phyloP scores from a whole-genome alignment of 2,888 invertebrate species.

The Drosophila prostipennis region DNA sequence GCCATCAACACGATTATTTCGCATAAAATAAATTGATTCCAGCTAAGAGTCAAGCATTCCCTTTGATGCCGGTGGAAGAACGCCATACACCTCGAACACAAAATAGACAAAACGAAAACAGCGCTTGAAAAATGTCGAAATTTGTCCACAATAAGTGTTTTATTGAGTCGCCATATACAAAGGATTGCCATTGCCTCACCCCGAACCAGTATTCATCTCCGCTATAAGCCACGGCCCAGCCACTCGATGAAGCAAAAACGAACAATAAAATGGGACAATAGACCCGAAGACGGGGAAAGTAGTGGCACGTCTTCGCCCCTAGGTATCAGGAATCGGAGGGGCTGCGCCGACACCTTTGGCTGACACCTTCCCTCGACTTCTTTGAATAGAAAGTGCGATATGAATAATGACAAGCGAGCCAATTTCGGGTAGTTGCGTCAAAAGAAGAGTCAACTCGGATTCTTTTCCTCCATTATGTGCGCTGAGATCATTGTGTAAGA shows the following conservation, averaged over 20 bases:
- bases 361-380: constrained; percentile 70
- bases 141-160: constrained; percentile 82
- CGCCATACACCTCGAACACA: constrained; percentile 30
- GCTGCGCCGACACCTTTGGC: constrained; percentile 66
- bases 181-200: constrained; percentile 67
- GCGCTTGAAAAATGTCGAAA: constrained; percentile 74
- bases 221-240: constrained; percentile 72
- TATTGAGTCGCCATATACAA: constrained; percentile 77
- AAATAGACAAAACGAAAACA: constrained; percentile 62
- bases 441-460: constrained; percentile 52
- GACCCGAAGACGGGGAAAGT: constrained; percentile 55
- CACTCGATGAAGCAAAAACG: constrained; percentile 58
- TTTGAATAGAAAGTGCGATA: constrained; percentile 70
- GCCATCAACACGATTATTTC: constrained; percentile 83
- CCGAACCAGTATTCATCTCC: constrained; percentile 39
- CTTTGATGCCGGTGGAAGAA: constrained; percentile 52
- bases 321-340: constrained; percentile 30
- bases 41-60: constrained; percentile 81
- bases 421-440: constrained; percentile 74
- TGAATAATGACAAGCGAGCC: constrained; percentile 78
- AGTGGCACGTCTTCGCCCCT: constrained; percentile 68
- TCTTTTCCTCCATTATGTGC: constrained; percentile 50
- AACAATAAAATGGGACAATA: constrained; percentile 57
- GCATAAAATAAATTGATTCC: constrained; percentile 83
- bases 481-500: constrained; percentile 53